Evolutionary conservation across 2,888 invertebrate species (phyloP), one percentile per base, ranked within the genome.

Genomic region (Junonia oenone): DNA sequence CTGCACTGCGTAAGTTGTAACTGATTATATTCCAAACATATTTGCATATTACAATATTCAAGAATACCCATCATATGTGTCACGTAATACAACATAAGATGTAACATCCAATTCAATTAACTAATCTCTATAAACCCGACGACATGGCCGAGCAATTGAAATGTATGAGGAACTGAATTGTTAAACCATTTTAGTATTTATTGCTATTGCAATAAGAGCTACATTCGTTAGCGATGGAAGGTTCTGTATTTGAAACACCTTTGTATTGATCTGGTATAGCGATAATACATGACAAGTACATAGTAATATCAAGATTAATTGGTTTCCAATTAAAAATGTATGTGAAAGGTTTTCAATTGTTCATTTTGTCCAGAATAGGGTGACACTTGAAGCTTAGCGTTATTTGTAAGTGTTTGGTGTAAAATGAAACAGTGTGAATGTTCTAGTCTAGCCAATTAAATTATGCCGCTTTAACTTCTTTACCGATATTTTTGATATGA

Each of bases 101-200:
- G n/a, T 22, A 15, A 55, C 48, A 46, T 43, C 27, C 45, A 46
- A 55, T 55, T 55, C 47, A 58, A 51, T 58, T 58, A 58, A 43
- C 46, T 58, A 58, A 58, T 50, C 50, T 45, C 33, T 40, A 33
- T 58, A 51, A 45, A 45, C 31, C 51, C 51, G 45, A 43, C 45
- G 54, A 48, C 51, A 43, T 43, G 26, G 43, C 14, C 43, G 13
- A 43, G 8, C 43, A 26, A 43, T 43, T 43, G 43, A 43, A 43
- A 43, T 43, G 13, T 43, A 43, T 43, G 38, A 40, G 38, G 2
- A 19, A n/a, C 4, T 9, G 6, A 19, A 17, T 19, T 19, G 22
- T 2, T 43, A 43, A 6, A 26, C 13, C 5, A 43, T 43, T 26
- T 13, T 43, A 43, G n/a, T 4, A n/a, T 43, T 22, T 43, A 43